A percentile compares a stretch with the other conserved stretches of the same genome.
Evolutionary conservation across 2,797 vertebrate genomes (phyloP).

Genomic region (Sorex maritimensis): DNA sequence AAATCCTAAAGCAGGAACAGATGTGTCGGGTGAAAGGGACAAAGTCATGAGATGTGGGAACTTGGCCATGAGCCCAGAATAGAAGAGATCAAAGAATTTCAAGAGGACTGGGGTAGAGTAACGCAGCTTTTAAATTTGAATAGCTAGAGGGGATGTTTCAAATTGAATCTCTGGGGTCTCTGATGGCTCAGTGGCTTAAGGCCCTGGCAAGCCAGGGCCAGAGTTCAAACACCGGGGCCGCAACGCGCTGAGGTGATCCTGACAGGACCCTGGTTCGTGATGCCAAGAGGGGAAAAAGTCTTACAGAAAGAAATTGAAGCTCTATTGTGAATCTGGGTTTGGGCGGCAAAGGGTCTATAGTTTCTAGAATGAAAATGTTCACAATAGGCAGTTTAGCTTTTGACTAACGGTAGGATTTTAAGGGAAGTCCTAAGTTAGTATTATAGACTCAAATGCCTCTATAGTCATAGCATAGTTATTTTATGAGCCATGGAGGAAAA

Average conservation of each 20-base stretch:
- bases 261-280: too few species aligned
- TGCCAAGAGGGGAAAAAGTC: too few species aligned
- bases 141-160: conserved; percentile 55
- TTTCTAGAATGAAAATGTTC: conserved; percentile 40
- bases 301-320: neutral
- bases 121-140: conserved; percentile 45
- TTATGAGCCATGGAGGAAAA: conserved; percentile 54
- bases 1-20: conserved; percentile 77
- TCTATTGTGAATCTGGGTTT: conserved; percentile 22
- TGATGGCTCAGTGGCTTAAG: too few species aligned
- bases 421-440: conserved; percentile 48
- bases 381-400: conserved; percentile 51
- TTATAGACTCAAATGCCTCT: conserved; percentile 40
- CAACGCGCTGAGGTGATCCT: too few species aligned
- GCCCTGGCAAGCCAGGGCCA: too few species aligned
- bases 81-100: conserved; percentile 65
- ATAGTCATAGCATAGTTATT: conserved; percentile 8
- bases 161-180: neutral
- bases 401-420: conserved; percentile 59
- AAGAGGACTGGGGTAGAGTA: conserved; percentile 4
- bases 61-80: conserved; percentile 76
- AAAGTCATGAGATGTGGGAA: conserved; percentile 75
- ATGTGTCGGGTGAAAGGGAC: conserved; percentile 74
- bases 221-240: too few species aligned
- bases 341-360: conserved; percentile 4